phyloP scores from a whole-genome alignment of 2,888 invertebrate genomes.

The Pimpla rufipes region DNA sequence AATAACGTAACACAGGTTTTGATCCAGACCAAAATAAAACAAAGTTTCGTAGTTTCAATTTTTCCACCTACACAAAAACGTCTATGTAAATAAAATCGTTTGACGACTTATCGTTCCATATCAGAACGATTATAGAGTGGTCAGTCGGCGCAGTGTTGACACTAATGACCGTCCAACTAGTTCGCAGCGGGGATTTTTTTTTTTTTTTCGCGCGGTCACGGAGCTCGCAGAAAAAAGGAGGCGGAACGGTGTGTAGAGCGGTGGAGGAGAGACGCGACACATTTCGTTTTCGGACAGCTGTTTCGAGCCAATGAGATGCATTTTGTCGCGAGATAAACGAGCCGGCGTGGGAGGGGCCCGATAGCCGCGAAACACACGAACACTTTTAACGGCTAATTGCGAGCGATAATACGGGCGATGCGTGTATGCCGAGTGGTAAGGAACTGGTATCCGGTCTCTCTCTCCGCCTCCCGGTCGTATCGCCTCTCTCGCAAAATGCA shows the following conservation, averaged over 20 bases:
- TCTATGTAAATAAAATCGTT: too few species aligned
- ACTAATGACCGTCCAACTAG: conserved; percentile 3
- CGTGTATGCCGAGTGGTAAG: conserved; percentile 59
- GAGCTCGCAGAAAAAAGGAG: not conserved
- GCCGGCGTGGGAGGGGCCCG: conserved; percentile 75
- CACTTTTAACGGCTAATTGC: conserved; percentile 79
- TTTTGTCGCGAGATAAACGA: conserved; percentile 81
- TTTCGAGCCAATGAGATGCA: conserved; percentile 80
- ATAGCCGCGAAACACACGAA: conserved; percentile 75
- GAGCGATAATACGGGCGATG: conserved; percentile 71
- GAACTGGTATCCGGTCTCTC: conserved; percentile 67
- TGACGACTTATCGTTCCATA: too few species aligned
- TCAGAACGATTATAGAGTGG: too few species aligned
- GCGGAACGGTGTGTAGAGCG: conserved; percentile 5
- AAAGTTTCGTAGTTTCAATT: too few species aligned
- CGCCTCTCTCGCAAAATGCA: conserved; percentile 79
- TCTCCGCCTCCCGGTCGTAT: conserved; percentile 65
- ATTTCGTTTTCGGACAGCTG: conserved; percentile 76
- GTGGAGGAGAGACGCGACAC: conserved; percentile 47
- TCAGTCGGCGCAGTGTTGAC: not conserved
- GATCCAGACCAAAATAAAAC: too few species aligned
- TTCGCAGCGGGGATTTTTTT: not conserved
- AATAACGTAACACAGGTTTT: too few species aligned
- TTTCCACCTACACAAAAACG: too few species aligned
- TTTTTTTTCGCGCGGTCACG: conserved; percentile 2